Base-by-base conservation (phyloP, 2,797 vertebrate genomes). In the Coregonus suidteri region DNA sequence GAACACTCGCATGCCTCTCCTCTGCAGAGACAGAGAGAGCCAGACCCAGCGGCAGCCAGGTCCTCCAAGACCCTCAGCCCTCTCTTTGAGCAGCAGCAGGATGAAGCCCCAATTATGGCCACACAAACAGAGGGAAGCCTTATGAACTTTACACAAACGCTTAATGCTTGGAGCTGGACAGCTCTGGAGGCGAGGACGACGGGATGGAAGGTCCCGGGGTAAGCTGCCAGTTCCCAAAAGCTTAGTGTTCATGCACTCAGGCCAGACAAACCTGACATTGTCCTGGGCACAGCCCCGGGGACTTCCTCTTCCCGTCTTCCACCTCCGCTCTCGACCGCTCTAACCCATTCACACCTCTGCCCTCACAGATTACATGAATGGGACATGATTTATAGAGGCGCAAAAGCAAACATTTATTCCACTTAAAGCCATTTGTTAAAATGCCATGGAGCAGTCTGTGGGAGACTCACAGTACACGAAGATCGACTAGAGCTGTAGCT, bases 91-190 rank as follows among this genome's bases (percentile, higher is more conserved):
- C 90, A 89, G 89, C 88, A 85, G 79, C 89, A 93, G 92, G 93
- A 93, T 92, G 92, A 90, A 92, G 91, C 90, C 83, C 80, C 85
- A 88, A 92, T 93, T 93, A 92, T 91, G 81, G 83, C 78, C 82
- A 77, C 86, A 92, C 89, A 93, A 94, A 94, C 92, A 94, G 91
- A 93, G 88, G 91, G 90, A 93, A 90, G 91, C 93, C 93, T 93
- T 94, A 93, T 94, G 93, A 94, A 95, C 94, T 94, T 94, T 93
- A 88, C 89, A 93, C 93, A 93, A 94, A 92, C 87, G 87, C 92
- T 93, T 92, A 92, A 79, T 85, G 90, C 88, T 78, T 87, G 80
- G 87, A 83, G 87, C 82, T 84, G 89, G 89, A 88, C 88, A 83
- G 92, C 80, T 86, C 86, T 88, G 90, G 86, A 90, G 82, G 88